Evolutionary conservation across 2,797 vertebrate species (phyloP).

Genomic region (Tolypeutes matacus): DNA sequence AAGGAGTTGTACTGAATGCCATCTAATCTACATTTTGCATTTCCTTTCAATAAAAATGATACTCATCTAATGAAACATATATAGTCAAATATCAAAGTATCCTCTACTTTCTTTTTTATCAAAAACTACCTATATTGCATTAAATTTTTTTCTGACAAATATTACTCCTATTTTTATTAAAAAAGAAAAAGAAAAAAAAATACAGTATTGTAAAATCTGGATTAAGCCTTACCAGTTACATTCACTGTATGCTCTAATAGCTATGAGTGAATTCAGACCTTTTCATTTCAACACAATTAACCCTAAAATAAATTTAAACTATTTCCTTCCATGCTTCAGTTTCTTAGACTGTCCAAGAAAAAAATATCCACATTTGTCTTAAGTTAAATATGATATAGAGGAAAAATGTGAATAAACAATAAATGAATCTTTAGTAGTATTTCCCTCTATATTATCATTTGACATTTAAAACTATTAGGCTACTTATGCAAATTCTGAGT

Average conservation of each 20-base stretch:
- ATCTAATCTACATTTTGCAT: background rate
- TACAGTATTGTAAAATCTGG: background rate
- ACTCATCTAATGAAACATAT: background rate
- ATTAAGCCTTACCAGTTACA: background rate
- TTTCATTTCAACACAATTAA: background rate
- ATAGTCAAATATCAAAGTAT: conserved; percentile 1
- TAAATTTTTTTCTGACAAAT: background rate
- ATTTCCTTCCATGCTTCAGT: background rate
- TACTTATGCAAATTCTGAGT: background rate
- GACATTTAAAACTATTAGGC: background rate
- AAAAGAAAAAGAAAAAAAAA: too few relatives aligned
- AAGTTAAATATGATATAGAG: background rate
- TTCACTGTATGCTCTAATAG: background rate
- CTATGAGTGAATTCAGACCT: conserved; percentile 16
- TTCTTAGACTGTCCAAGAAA: background rate
- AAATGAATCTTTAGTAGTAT: background rate
- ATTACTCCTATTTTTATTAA: background rate
- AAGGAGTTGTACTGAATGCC: background rate
- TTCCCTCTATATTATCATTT: background rate
- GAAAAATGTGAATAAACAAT: conserved; percentile 5
- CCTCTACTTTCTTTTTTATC: background rate
- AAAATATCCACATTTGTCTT: background rate
- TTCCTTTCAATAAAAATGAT: conserved; percentile 28
- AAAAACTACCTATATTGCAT: background rate
- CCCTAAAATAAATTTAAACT: background rate